Percentiles rank a stretch among this genome's conserved stretches.
Evolutionary conservation across 2,113 vertebrate genomes (phyloP).

Genomic region (Ellobius talpinus): DNA sequence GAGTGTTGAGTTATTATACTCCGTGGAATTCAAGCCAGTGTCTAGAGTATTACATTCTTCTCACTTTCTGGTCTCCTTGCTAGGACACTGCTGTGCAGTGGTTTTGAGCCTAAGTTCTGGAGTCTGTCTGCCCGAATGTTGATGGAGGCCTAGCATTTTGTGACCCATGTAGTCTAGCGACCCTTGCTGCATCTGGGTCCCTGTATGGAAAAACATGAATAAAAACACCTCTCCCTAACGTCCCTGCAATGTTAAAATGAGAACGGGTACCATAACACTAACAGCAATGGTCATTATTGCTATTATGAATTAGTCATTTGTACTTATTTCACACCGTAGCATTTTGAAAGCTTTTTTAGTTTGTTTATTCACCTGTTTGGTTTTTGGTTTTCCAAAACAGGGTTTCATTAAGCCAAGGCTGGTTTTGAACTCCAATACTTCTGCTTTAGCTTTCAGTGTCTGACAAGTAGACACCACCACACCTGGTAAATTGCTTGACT

Average conservation of each 20-base stretch:
- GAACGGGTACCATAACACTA: not conserved
- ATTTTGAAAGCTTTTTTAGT: not conserved
- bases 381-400: not conserved
- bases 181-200: not conserved
- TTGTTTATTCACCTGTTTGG: not conserved
- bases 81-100: not conserved
- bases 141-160: not conserved
- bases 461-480: not conserved
- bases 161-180: not conserved
- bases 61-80: not conserved
- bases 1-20: conserved; percentile 12
- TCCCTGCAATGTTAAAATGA: not conserved
- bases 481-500: not conserved
- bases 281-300: not conserved
- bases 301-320: not conserved
- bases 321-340: not conserved
- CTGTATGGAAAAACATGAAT: not conserved
- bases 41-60: not conserved
- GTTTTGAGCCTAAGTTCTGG: not conserved
- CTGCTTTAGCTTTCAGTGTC: not conserved
- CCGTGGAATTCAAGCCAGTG: not conserved
- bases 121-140: not conserved
- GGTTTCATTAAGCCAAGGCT: not conserved
- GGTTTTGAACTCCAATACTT: not conserved
- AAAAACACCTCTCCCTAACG: not conserved